These are phyloP conservation scores for Microcebus griseorufus DNA, from an alignment of 2,113 vertebrate species.

Conservation along the genomic window DNA sequence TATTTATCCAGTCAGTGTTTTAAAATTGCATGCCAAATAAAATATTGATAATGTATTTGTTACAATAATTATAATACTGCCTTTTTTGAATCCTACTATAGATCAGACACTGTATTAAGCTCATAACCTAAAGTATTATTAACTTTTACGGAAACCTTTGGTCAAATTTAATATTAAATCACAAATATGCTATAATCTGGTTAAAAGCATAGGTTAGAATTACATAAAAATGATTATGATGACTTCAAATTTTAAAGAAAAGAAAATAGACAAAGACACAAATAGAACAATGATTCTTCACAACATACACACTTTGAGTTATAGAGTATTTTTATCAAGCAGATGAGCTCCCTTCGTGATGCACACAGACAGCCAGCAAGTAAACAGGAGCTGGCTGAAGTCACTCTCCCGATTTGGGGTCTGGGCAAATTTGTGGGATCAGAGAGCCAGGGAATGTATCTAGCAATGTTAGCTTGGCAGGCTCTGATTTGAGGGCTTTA, in stretches of 20 bases:
- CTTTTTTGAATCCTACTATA: background rate
- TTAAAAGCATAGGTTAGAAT: background rate
- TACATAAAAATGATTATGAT: background rate
- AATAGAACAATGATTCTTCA: background rate
- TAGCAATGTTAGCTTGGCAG: no score
- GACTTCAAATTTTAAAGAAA: background rate
- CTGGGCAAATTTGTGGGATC: no score
- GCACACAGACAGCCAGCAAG: no score
- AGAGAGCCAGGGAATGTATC: no score
- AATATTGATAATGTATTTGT: background rate
- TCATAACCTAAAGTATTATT: background rate
- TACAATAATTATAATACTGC: background rate
- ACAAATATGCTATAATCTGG: background rate
- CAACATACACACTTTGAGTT: background rate
- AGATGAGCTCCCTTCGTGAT: no score
- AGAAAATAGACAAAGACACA: background rate
- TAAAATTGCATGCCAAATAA: background rate
- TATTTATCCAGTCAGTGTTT: background rate
- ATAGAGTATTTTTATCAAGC: background rate
- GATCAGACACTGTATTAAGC: background rate
- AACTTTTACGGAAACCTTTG: background rate
- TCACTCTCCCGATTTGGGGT: no score
- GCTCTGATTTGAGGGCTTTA: no score
- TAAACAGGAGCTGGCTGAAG: no score
- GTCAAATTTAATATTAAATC: background rate